These are phyloP conservation scores for Cryptocephalus moraei DNA, from an alignment of 2,888 invertebrate species.

Conservation along the genomic window DNA sequence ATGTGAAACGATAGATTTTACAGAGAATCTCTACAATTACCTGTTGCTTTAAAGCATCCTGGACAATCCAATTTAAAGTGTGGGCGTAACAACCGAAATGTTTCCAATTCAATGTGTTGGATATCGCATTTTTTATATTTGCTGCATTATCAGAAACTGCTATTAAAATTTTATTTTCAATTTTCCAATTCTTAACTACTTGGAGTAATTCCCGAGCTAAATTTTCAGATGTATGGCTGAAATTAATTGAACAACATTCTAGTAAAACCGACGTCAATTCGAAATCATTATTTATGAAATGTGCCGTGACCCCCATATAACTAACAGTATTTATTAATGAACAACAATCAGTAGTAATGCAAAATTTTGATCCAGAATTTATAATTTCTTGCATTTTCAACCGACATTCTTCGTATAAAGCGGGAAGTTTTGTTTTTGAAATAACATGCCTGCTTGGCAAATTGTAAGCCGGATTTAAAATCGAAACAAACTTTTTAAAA, in stretches of 20 bases:
- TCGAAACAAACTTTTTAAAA: too few species aligned
- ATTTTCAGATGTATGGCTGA: not conserved
- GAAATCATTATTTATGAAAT: constrained; percentile 8
- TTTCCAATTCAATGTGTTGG: not conserved
- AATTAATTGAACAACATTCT: constrained; percentile 1
- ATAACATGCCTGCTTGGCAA: too few species aligned
- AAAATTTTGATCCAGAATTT: not conserved
- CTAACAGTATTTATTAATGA: constrained; percentile 7
- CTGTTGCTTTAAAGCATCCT: too few species aligned
- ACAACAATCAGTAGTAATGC: constrained; percentile 10
- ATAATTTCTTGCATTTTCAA: not conserved
- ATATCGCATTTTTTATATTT: not conserved
- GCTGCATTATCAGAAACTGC: too few species aligned
- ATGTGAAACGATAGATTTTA: too few species aligned
- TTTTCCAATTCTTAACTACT: too few species aligned
- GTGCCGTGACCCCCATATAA: constrained; percentile 7
- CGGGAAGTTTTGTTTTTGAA: too few species aligned
- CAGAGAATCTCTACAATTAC: too few species aligned
- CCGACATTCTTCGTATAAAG: too few species aligned
- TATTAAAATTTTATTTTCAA: too few species aligned
- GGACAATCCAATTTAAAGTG: too few species aligned
- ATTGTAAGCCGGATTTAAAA: too few species aligned
- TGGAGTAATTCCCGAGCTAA: not conserved
- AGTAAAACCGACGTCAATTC: constrained; percentile 2
- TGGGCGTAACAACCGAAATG: not conserved